These are phyloP conservation scores for Hylyphantes graminicola DNA, from an alignment of 1,140 invertebrate species.

Conservation along the genomic window DNA sequence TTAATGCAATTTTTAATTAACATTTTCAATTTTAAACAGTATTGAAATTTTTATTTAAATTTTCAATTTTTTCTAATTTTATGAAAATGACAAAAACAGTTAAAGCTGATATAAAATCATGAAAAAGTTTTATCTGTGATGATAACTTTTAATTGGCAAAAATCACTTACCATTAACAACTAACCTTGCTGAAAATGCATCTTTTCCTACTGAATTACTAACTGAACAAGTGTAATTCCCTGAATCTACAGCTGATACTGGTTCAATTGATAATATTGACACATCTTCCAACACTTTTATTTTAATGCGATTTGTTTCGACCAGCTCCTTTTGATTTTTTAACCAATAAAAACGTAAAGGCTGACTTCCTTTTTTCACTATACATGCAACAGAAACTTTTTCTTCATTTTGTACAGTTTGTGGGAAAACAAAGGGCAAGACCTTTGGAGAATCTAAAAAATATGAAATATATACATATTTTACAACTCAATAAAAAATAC, in stretches of 20 bases:
- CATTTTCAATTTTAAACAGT: too few relatives aligned
- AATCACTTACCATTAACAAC: constrained; percentile 1
- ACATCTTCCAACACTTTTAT: constrained; percentile 4
- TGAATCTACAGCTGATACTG: constrained; percentile 65
- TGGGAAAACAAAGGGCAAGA: constrained; percentile 40
- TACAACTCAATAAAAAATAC: too few relatives aligned
- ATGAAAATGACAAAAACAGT: too few relatives aligned
- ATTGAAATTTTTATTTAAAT: too few relatives aligned
- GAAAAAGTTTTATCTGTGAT: too few relatives aligned
- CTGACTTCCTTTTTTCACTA: constrained; percentile 8
- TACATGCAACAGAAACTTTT: constrained; percentile 45
- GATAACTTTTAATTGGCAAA: too few relatives aligned
- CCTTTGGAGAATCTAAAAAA: constrained; percentile 35
- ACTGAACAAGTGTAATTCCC: constrained; percentile 70
- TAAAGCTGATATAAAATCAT: too few relatives aligned
- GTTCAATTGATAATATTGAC: constrained; percentile 37
- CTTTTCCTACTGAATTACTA: constrained; percentile 66
- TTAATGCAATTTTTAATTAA: too few relatives aligned
- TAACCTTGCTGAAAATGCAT: neutral
- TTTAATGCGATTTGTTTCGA: constrained; percentile 7
- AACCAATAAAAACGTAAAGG: constrained; percentile 54
- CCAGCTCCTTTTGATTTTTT: constrained; percentile 8
- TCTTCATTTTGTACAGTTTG: neutral
- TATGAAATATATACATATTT: neutral
- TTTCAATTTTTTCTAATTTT: too few relatives aligned